phyloP scores from a whole-genome alignment of 1,140 invertebrate species.

The Drosophila takahashii region DNA sequence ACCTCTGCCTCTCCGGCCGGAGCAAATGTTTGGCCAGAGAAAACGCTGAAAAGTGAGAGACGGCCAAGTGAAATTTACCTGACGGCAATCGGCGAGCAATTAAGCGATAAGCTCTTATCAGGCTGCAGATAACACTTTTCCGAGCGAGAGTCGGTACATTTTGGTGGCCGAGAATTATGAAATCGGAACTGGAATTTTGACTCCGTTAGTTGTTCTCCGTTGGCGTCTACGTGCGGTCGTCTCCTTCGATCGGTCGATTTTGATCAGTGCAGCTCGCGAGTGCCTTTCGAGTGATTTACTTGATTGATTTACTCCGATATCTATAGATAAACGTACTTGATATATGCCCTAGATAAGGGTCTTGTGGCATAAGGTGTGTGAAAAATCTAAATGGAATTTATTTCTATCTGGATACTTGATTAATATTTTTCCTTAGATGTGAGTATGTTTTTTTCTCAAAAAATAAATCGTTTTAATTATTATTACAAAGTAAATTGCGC shows the following conservation, averaged over 20 bases:
- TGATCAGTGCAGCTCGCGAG: constrained; percentile 26
- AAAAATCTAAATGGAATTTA: neutral
- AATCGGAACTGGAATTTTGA: constrained; percentile 53
- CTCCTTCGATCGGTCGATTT: constrained; percentile 8
- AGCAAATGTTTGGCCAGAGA: constrained; percentile 48
- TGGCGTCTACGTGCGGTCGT: constrained; percentile 67
- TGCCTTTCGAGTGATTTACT: constrained; percentile 27
- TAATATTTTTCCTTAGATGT: neutral
- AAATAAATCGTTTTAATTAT: no score
- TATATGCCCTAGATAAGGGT: constrained; percentile 27
- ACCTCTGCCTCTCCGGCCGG: constrained; percentile 9
- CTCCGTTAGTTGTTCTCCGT: constrained; percentile 63
- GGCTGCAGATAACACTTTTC: constrained; percentile 50
- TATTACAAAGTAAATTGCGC: neutral
- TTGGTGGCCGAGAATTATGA: constrained; percentile 56
- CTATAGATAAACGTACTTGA: constrained; percentile 31
- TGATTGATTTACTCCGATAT: constrained; percentile 39
- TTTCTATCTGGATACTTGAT: neutral
- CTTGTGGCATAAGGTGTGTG: constrained; percentile 35
- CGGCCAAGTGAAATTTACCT: constrained; percentile 40
- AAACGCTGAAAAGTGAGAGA: constrained; percentile 9
- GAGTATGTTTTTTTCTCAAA: constrained; percentile 1
- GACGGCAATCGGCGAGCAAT: constrained; percentile 75
- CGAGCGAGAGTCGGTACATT: constrained; percentile 2
- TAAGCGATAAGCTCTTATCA: constrained; percentile 78